These are phyloP conservation scores for Cantharis nigra DNA, from an alignment of 2,888 invertebrate species.

Conservation along the genomic window DNA sequence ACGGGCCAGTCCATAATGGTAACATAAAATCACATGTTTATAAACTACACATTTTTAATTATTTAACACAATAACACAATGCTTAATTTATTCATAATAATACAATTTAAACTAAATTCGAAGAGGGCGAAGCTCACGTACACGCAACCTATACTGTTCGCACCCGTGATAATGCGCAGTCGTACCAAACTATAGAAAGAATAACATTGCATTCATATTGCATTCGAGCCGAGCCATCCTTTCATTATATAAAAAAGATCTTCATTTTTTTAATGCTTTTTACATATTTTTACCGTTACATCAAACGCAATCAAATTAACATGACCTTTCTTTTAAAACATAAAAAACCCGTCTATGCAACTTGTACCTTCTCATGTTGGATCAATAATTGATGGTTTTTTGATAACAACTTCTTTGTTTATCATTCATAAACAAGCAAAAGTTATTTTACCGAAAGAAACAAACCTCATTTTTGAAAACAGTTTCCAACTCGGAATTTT, in stretches of 20 bases:
- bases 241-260: neutral
- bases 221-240: neutral
- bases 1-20: neutral
- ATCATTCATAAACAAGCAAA: neutral
- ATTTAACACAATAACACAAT: constrained; percentile 50
- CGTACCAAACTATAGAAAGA: constrained; percentile 12
- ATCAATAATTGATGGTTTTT: neutral
- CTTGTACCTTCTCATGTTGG: neutral
- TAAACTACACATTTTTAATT: constrained; percentile 10
- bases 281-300: neutral
- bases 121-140: constrained; percentile 51
- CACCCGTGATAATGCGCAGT: constrained; percentile 47
- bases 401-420: neutral
- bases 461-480: neutral
- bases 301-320: neutral
- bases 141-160: constrained; percentile 45
- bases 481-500: neutral
- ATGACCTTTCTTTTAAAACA: neutral
- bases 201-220: constrained; percentile 3
- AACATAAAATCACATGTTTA: neutral
- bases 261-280: neutral
- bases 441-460: neutral
- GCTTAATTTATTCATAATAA: constrained; percentile 26
- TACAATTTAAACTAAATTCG: constrained; percentile 49
- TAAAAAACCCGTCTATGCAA: neutral